Evolutionary conservation across 2,888 invertebrate genomes (phyloP).

Genomic region (Argyresthia albistria): DNA sequence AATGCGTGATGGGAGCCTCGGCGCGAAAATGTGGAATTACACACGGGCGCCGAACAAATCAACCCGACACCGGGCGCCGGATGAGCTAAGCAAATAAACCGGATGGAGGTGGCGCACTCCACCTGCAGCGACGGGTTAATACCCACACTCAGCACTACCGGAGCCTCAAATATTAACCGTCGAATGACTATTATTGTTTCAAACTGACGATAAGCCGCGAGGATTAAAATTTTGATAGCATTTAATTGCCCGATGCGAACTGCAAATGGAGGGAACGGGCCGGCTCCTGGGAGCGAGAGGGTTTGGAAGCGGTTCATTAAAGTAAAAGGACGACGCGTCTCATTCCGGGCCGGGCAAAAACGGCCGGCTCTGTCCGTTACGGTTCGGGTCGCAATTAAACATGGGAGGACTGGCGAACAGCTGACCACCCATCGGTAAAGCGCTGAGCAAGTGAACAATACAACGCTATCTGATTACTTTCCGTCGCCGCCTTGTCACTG

Average conservation of each 20-base stretch:
- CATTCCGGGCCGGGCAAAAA: slow-evolving; percentile 47
- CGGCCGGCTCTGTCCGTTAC: slow-evolving; percentile 50
- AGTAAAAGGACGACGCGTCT: slow-evolving; percentile 51
- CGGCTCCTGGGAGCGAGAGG: neutral
- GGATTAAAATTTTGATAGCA: slow-evolving; percentile 1
- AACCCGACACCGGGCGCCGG: neutral
- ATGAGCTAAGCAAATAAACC: neutral
- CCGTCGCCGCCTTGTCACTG: slow-evolving; percentile 38
- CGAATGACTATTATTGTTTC: slow-evolving; percentile 1
- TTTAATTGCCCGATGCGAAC: slow-evolving; percentile 3
- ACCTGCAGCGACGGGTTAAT: neutral
- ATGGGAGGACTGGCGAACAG: slow-evolving; percentile 17
- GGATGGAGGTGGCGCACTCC: neutral
- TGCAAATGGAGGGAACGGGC: neutral
- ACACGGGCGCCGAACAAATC: slow-evolving; percentile 38
- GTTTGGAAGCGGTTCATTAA: slow-evolving; percentile 42
- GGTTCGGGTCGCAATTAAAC: slow-evolving; percentile 60
- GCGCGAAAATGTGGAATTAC: slow-evolving; percentile 56
- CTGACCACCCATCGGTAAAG: slow-evolving; percentile 29
- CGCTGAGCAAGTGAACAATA: slow-evolving; percentile 58
- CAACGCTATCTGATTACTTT: slow-evolving; percentile 62
- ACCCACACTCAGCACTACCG: neutral
- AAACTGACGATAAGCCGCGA: neutral
- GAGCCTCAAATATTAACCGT: neutral
- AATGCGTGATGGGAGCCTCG: slow-evolving; percentile 44